Evolutionary conservation across 2,113 vertebrate genomes (phyloP).

Genomic region (Chionodraco myersi): DNA sequence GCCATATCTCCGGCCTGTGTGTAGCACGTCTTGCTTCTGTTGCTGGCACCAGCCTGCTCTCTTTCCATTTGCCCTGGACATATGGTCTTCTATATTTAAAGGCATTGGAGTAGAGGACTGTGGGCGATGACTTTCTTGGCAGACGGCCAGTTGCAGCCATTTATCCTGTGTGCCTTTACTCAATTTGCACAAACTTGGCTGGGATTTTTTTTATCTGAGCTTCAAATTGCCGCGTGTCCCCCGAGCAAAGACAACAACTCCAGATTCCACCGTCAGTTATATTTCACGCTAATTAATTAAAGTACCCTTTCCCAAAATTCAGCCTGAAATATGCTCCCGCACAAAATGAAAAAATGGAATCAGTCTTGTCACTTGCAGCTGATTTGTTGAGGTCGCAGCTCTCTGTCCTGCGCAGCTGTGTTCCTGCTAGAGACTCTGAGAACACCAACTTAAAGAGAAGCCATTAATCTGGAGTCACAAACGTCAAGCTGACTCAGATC

Average conservation of each 20-base stretch:
- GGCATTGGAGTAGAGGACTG: conserved; percentile 29
- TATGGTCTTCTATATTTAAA: conserved; percentile 57
- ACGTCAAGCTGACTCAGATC: conserved; percentile 61
- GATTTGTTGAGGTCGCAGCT: conserved; percentile 64
- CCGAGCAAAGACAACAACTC: conserved; percentile 58
- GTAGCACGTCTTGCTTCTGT: conserved; percentile 24
- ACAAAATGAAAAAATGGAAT: conserved; percentile 62
- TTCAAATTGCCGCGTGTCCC: conserved; percentile 23
- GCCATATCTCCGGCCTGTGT: conserved; percentile 24
- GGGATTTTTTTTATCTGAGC: conserved; percentile 41
- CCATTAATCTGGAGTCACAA: conserved; percentile 57
- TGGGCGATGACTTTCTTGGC: conserved; percentile 29
- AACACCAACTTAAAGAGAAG: conserved; percentile 62
- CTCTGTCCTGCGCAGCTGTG: conserved; percentile 65
- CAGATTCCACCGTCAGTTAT: conserved; percentile 56
- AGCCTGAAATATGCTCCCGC: conserved; percentile 52
- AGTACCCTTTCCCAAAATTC: conserved; percentile 55
- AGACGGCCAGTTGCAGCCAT: conserved; percentile 29
- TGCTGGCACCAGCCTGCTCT: background rate
- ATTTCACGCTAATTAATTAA: conserved; percentile 76
- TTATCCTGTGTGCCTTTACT: conserved; percentile 41
- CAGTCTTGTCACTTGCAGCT: conserved; percentile 62
- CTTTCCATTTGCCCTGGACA: conserved; percentile 45
- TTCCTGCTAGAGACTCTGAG: conserved; percentile 67
- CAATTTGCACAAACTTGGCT: conserved; percentile 58